Percentiles rank a stretch among this genome's conserved stretches.
Evolutionary conservation across 2,113 vertebrate species (phyloP).

Genomic region (Phylloscopus trochilus): DNA sequence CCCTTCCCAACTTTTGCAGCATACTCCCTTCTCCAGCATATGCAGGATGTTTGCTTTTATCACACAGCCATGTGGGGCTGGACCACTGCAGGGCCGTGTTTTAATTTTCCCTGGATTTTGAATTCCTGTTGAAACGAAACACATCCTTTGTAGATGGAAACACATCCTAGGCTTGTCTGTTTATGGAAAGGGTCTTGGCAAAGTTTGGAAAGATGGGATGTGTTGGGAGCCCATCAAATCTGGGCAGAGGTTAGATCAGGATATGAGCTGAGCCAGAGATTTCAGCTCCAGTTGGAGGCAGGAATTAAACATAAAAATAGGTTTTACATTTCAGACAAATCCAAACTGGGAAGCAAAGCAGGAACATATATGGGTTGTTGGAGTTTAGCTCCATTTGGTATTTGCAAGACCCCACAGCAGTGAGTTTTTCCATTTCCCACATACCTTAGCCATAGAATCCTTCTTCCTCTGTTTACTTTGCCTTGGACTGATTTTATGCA

Average conservation of each 20-base stretch:
- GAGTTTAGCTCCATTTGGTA: not conserved
- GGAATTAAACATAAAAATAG: not conserved
- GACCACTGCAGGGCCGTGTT: not conserved
- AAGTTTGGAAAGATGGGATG: not conserved
- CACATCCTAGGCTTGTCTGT: not conserved
- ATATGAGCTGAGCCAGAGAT: not conserved
- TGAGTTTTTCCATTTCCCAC: not conserved
- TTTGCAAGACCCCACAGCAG: not conserved
- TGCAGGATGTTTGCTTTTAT: not conserved
- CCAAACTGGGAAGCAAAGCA: not conserved
- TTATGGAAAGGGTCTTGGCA: not conserved
- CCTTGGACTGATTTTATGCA: not conserved
- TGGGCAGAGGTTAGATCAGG: not conserved
- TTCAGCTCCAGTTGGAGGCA: fast-evolving
- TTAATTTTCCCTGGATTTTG: not conserved
- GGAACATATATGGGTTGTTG: not conserved
- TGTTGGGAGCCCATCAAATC: not conserved
- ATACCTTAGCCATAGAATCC: not conserved
- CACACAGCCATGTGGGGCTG: not conserved
- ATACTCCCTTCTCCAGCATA: not conserved
- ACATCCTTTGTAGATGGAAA: not conserved
- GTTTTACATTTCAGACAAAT: not conserved
- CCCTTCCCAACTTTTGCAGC: not conserved
- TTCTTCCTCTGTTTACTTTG: not conserved
- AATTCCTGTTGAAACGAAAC: not conserved